These are phyloP conservation scores for Probaryconus sp. DNA, from an alignment of 1,140 invertebrate species.

Conservation along the genomic window DNA sequence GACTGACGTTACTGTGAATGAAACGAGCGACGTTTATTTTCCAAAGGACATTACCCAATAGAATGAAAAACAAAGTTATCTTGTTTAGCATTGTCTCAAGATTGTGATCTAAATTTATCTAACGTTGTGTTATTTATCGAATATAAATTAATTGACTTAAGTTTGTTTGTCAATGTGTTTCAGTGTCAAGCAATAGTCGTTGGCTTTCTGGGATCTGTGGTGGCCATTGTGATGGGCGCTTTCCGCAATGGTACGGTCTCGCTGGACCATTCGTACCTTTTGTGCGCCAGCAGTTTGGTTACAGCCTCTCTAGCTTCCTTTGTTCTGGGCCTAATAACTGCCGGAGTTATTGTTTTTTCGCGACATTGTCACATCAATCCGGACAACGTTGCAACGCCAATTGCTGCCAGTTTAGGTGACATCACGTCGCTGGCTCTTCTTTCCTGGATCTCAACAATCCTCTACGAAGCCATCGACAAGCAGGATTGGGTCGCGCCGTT, in stretches of 20 bases:
- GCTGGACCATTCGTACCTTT: conserved; percentile 85
- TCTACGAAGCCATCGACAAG: conserved; percentile 81
- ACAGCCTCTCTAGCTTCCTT: conserved; percentile 89
- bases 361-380: conserved; percentile 88
- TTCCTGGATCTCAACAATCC: conserved; percentile 83
- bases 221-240: conserved; percentile 89
- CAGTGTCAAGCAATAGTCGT: conserved; percentile 93
- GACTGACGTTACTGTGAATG: conserved; percentile 3
- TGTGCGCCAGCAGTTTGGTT: conserved; percentile 88
- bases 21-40: background rate
- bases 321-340: conserved; percentile 84
- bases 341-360: conserved; percentile 84
- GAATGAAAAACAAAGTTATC: too few species aligned
- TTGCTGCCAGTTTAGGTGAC: conserved; percentile 92
- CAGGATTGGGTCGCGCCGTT: conserved; percentile 83
- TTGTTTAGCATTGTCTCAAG: too few species aligned
- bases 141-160: too few species aligned
- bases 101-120: too few species aligned
- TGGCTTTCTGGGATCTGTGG: conserved; percentile 89
- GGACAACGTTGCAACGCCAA: conserved; percentile 94
- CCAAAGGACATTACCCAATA: too few species aligned
- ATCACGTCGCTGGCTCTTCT: conserved; percentile 87
- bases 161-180: too few species aligned
- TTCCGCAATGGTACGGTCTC: conserved; percentile 86
- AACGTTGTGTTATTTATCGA: too few species aligned